Percentiles rank a stretch among this genome's conserved stretches.
phyloP scores from a whole-genome alignment of 1,140 invertebrate species.

The Uloborus diversus region DNA sequence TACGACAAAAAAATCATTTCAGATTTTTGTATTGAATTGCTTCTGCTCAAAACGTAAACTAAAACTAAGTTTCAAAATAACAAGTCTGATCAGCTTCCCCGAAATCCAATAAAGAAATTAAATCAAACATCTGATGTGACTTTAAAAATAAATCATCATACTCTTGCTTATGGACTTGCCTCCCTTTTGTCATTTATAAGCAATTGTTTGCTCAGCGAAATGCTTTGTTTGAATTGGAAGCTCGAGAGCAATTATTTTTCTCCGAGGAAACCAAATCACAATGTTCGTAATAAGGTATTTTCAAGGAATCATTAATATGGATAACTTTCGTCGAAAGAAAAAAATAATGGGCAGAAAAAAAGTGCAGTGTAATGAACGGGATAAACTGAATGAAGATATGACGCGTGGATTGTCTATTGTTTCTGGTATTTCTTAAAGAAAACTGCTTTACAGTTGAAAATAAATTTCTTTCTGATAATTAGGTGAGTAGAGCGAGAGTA shows the following conservation, averaged over 20 bases:
- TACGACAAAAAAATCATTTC: too few relatives aligned
- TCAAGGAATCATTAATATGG: slow-evolving; percentile 46
- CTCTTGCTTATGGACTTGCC: slow-evolving; percentile 33
- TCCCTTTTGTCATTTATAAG: slow-evolving; percentile 22
- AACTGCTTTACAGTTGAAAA: too few relatives aligned
- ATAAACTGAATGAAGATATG: background rate
- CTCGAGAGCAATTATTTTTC: slow-evolving; percentile 49
- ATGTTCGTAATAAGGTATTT: slow-evolving; percentile 47
- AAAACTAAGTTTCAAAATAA: background rate
- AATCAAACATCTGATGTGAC: slow-evolving; percentile 32
- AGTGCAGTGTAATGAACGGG: slow-evolving; percentile 12
- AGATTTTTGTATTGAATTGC: too few relatives aligned
- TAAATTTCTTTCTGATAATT: too few relatives aligned
- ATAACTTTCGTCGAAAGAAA: slow-evolving; percentile 2
- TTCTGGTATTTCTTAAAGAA: too few relatives aligned
- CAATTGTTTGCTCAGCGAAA: slow-evolving; percentile 36
- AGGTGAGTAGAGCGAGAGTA: too few relatives aligned
- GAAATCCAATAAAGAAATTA: slow-evolving; percentile 42
- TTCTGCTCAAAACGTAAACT: too few relatives aligned
- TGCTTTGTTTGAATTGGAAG: slow-evolving; percentile 40
- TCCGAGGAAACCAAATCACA: slow-evolving; percentile 34
- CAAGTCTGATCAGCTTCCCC: slow-evolving; percentile 15
- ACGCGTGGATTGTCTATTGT: too few relatives aligned
- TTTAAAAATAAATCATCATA: slow-evolving; percentile 47
- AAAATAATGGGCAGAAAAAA: slow-evolving; percentile 2